Conservation (phyloP, 2,797 vertebrate genomes). For the Labeo calbasu region DNA sequence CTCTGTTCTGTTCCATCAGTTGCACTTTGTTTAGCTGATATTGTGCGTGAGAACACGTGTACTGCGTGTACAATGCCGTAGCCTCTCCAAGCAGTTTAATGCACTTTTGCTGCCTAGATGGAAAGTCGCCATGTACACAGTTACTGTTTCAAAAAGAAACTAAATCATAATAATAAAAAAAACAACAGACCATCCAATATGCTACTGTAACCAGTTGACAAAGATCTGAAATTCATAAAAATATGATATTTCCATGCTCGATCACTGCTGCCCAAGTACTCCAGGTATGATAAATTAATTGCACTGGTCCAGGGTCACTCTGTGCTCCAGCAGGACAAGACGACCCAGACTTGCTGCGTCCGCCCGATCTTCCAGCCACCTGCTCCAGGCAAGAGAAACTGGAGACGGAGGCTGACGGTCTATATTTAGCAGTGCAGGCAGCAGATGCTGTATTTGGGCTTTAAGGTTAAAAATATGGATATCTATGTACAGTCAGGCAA, state of each 20-base stretch:
- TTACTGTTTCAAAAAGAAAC: background rate
- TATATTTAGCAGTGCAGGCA: constrained; percentile 61
- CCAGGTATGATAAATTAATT: background rate
- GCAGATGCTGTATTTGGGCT: constrained; percentile 74
- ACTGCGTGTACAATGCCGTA: background rate
- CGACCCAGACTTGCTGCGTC: constrained; percentile 40
- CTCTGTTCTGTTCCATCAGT: background rate
- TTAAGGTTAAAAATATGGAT: constrained; percentile 81
- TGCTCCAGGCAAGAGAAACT: constrained; percentile 79
- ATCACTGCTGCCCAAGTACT: background rate
- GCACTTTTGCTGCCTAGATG: background rate
- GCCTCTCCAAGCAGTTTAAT: background rate
- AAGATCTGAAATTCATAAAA: background rate
- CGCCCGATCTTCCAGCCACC: constrained; percentile 64
- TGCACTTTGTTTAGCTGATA: background rate
- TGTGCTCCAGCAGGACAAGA: constrained; percentile 31
- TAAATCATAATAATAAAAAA: no score
- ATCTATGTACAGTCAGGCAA: constrained; percentile 73
- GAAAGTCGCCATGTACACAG: background rate
- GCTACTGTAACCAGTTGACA: no score
- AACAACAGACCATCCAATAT: no score
- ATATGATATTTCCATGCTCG: background rate
- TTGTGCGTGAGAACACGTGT: background rate
- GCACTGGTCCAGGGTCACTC: constrained; percentile 2
- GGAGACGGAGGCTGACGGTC: constrained; percentile 63